Base-by-base conservation (phyloP, 2,888 invertebrate genomes). In the Euphydryas editha region DNA sequence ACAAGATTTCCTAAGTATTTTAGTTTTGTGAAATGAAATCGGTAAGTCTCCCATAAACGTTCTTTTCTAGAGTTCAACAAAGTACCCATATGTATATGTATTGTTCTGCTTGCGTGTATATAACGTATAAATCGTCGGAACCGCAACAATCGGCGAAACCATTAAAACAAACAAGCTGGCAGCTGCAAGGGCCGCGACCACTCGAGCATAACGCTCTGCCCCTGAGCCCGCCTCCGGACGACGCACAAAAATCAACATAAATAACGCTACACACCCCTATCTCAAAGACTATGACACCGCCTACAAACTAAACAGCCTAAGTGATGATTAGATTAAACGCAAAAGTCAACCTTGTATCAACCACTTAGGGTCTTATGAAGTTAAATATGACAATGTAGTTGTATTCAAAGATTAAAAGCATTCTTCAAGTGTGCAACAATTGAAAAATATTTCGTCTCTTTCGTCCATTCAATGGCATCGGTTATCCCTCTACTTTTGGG, bases 231-330 rank as follows among this genome's bases (percentile, higher is more conserved):
- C 92, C 90, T 87, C 85, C 80, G 75, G 83, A 79, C 80, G 82
- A 82, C 82, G 87, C 85, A 88, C 89, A 87, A 87, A 90, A 92
- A 90, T 90, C 91, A 92, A 90, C 92, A 92, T 92, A 91, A 91
- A 91, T 92, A 92, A 92, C 91, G 90, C 90, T 89, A 88, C 88
- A 91, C 91, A 92, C 92, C 92, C 92, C 92, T 89, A 91, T 90
- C 89, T 88, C 85, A 87, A 81, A 88, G 86, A 89, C 87, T 82
- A 83, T 84, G 82, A 87, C 85, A 84, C 60, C 75, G 47, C 15
- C 54, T 51, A 37, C 56, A 57, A 62, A 64, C 62, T 75, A 81
- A 82, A 81, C 68, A 72, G 59, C 73, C 17, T 51, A 80, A 78
- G 37, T 59, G 62, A 67, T 70, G 62, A n/a, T 47, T 2, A 71